A percentile compares a stretch with the other conserved stretches of the same genome.
Evolutionary conservation across 2,113 vertebrate genomes (phyloP).

Genomic region (Calyptomena viridis): DNA sequence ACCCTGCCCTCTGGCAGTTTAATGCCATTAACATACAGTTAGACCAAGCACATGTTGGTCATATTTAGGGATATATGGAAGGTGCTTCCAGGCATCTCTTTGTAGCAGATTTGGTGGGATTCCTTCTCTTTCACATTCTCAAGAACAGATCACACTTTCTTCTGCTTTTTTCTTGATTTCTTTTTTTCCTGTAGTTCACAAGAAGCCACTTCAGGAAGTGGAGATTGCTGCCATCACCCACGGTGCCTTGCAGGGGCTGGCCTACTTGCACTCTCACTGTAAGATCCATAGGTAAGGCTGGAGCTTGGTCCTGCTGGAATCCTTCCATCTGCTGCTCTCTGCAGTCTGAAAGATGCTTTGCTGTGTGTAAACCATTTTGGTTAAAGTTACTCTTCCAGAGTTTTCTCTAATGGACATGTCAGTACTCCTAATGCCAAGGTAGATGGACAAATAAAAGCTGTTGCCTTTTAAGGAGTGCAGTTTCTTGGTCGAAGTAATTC

Average conservation of each 20-base stretch:
- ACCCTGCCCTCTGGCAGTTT: background rate
- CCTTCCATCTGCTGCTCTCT: background rate
- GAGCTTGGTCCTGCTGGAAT: background rate
- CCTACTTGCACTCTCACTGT: conserved; percentile 96
- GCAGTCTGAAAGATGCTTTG: background rate
- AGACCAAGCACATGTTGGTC: background rate
- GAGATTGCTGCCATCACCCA: conserved; percentile 99
- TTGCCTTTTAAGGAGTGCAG: background rate
- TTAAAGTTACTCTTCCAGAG: background rate
- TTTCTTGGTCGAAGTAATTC: background rate
- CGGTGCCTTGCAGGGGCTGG: conserved; percentile 97
- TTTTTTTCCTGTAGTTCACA: conserved; percentile 81
- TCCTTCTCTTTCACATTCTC: background rate
- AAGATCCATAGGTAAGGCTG: conserved; percentile 93
- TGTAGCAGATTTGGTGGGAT: background rate
- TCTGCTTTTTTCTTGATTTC: background rate
- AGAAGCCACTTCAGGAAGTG: conserved; percentile 98
- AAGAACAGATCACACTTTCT: accelerated
- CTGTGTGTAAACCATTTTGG: background rate
- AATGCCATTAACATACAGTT: background rate
- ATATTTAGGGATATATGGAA: background rate
- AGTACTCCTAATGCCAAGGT: background rate
- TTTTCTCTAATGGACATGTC: background rate
- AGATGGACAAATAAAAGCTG: background rate
- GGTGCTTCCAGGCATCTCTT: background rate